A percentile compares a stretch with the other conserved stretches of the same genome.
phyloP scores from a whole-genome alignment of 2,888 invertebrate genomes.

The Phaonia tiefii region DNA sequence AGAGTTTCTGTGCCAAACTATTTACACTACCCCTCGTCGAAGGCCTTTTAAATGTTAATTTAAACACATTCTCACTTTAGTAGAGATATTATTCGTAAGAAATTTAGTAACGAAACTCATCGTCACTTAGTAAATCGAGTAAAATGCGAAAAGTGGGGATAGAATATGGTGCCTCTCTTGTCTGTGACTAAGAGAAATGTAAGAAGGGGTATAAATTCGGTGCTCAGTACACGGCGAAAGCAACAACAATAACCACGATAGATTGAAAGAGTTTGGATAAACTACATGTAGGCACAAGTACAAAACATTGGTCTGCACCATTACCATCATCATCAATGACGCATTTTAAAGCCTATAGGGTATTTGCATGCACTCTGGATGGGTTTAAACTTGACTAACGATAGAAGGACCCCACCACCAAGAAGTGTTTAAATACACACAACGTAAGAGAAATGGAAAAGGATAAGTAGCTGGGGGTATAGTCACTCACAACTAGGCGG shows the following conservation, averaged over 20 bases:
- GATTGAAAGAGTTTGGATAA: not conserved
- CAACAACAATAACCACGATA: not conserved
- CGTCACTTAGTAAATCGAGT: not conserved
- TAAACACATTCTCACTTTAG: conserved; percentile 56
- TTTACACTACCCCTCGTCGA: no score
- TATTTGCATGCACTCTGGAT: not conserved
- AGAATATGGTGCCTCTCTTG: no score
- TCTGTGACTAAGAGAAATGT: no score
- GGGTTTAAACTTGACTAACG: not conserved
- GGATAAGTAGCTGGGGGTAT: no score
- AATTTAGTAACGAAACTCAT: no score
- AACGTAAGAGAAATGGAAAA: not conserved
- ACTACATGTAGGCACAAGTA: not conserved
- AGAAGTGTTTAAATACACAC: not conserved
- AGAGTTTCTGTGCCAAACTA: no score
- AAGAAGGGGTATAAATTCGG: no score
- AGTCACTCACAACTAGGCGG: not conserved
- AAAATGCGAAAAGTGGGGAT: no score
- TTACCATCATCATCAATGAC: not conserved
- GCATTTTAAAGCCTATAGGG: no score
- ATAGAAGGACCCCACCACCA: not conserved
- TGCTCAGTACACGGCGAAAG: not conserved
- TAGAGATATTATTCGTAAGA: conserved; percentile 28
- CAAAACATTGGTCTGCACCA: no score
- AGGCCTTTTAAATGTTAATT: conserved; percentile 47